Evolutionary conservation across 2,113 vertebrate species (phyloP).

Genomic region (Epinephelus fuscoguttatus): DNA sequence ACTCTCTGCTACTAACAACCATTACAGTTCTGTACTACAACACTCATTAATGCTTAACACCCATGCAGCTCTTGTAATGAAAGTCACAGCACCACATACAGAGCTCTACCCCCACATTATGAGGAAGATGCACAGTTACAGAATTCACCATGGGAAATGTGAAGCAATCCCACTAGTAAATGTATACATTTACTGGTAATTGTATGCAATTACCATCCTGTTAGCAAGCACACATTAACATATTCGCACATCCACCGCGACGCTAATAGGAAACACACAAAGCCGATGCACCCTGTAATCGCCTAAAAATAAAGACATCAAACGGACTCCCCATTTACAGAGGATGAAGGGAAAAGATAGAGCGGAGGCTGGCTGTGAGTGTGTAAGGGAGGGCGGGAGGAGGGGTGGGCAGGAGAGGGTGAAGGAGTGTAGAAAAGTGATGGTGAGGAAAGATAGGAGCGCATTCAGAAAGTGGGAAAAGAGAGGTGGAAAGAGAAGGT

Average conservation of each 20-base stretch:
- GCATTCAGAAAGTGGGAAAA: constrained; percentile 68
- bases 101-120: constrained; percentile 51
- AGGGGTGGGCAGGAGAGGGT: constrained; percentile 38
- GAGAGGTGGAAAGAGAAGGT: constrained; percentile 74
- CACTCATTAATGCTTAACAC: constrained; percentile 75
- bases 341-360: constrained; percentile 63
- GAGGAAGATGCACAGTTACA: constrained; percentile 45
- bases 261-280: constrained; percentile 59
- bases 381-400: constrained; percentile 31
- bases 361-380: constrained; percentile 50
- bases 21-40: constrained; percentile 57
- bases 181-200: constrained; percentile 72
- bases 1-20: constrained; percentile 37
- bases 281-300: constrained; percentile 44
- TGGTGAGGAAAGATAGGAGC: constrained; percentile 73
- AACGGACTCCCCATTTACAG: constrained; percentile 63
- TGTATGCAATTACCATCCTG: constrained; percentile 65
- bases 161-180: constrained; percentile 58
- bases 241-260: constrained; percentile 36
- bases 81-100: constrained; percentile 54
- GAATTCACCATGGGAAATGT: constrained; percentile 47
- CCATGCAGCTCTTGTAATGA: constrained; percentile 68
- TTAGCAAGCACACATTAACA: constrained; percentile 56
- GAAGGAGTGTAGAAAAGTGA: constrained; percentile 68
- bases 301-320: constrained; percentile 76